Evolutionary conservation across 1,140 invertebrate species (phyloP).

Genomic region (Harpegnathos saltator): DNA sequence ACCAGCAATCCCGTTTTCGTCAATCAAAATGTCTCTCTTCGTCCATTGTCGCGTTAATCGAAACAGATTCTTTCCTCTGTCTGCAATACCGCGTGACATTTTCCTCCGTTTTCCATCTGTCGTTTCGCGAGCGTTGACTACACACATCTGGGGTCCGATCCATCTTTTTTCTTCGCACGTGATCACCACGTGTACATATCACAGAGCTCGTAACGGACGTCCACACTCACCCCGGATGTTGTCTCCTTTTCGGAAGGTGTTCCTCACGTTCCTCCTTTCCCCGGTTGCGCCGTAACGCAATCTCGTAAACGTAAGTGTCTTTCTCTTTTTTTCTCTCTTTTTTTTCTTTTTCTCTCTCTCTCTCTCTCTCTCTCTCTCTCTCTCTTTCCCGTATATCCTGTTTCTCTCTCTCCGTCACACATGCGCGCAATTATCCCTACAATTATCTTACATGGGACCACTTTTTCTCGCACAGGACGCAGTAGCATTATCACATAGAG

Average conservation of each 20-base stretch:
- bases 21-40: too few species aligned
- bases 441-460: slow-evolving; percentile 52
- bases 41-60: too few species aligned
- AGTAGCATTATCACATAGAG: slow-evolving; percentile 51
- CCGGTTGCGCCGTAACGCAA: too few species aligned
- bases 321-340: neutral
- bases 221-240: too few species aligned
- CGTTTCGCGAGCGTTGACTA: slow-evolving; percentile 19
- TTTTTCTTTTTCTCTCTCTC: neutral
- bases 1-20: too few species aligned
- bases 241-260: too few species aligned
- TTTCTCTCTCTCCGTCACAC: neutral
- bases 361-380: too few species aligned
- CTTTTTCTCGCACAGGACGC: slow-evolving; percentile 58
- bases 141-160: slow-evolving; percentile 20
- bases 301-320: too few species aligned
- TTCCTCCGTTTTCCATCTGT: slow-evolving; percentile 45
- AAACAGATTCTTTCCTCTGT: too few species aligned
- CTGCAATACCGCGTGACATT: too few species aligned
- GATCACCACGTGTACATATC: slow-evolving; percentile 22
- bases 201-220: neutral
- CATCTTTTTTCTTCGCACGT: slow-evolving; percentile 6
- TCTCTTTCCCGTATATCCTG: slow-evolving; percentile 6
- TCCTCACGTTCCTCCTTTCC: too few species aligned
- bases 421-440: slow-evolving; percentile 35